Evolutionary conservation across 1,140 invertebrate species (phyloP).

Genomic region (Sycophaga agraensis): DNA sequence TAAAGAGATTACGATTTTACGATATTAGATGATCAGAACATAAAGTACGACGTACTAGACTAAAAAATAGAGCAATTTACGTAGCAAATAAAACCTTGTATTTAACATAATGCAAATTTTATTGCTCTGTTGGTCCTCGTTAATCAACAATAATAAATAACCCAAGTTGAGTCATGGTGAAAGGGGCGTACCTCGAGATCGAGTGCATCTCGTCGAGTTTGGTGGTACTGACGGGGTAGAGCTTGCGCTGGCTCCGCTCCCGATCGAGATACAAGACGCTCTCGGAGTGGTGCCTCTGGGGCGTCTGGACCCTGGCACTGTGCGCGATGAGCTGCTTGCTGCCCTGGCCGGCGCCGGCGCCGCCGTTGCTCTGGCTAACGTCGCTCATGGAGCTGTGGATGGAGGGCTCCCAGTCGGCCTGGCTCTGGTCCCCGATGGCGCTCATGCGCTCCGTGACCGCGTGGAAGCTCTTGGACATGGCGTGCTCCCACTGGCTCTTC

Average conservation of each 20-base stretch:
- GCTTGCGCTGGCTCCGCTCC: slow-evolving; percentile 49
- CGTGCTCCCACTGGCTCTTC: neutral
- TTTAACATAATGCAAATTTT: too few species aligned
- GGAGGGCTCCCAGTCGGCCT: slow-evolving; percentile 42
- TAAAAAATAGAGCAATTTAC: too few species aligned
- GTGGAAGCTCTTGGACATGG: slow-evolving; percentile 32
- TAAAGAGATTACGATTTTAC: too few species aligned
- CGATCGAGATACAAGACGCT: slow-evolving; percentile 71
- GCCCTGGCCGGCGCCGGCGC: slow-evolving; percentile 38
- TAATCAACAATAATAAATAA: too few species aligned
- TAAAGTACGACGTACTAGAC: too few species aligned
- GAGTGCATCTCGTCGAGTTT: slow-evolving; percentile 35
- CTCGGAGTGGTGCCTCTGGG: slow-evolving; percentile 79
- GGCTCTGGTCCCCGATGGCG: slow-evolving; percentile 25
- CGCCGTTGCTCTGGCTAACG: slow-evolving; percentile 42
- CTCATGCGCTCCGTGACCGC: slow-evolving; percentile 34
- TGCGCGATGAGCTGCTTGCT: slow-evolving; percentile 73
- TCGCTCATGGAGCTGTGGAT: slow-evolving; percentile 48
- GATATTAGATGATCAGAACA: too few species aligned
- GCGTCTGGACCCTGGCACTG: slow-evolving; percentile 76
- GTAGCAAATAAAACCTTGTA: too few species aligned
- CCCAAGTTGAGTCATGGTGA: too few species aligned
- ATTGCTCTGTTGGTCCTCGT: too few species aligned
- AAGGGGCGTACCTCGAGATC: slow-evolving; percentile 6
- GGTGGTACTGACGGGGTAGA: slow-evolving; percentile 50